A percentile compares a stretch with the other conserved stretches of the same genome.
Evolutionary conservation across 23 tunicate genomes (phyloP).

Genomic region (Pegea sp.): DNA sequence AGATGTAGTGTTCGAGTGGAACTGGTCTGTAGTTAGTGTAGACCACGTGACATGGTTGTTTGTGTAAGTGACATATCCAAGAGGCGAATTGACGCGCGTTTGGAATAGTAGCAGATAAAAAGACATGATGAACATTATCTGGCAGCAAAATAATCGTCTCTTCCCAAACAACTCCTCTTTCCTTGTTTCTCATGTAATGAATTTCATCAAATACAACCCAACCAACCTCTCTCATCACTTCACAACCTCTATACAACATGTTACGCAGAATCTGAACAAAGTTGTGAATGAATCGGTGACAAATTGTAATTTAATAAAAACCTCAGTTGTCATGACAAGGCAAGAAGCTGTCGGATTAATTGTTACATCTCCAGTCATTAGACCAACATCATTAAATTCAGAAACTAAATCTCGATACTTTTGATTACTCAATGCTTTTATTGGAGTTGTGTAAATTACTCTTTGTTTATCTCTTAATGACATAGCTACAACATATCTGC

Average conservation of each 20-base stretch:
- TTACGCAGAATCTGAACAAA: conserved; percentile 42
- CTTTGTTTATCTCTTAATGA: conserved; percentile 73
- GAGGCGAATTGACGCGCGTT: conserved; percentile 91
- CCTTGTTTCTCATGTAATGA: conserved; percentile 94
- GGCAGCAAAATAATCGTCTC: conserved; percentile 87
- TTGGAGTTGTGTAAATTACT: conserved; percentile 92
- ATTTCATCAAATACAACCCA: conserved; percentile 97
- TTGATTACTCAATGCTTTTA: conserved; percentile 81
- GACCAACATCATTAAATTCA: conserved; percentile 83
- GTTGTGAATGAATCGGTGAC: neutral
- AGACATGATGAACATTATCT: conserved; percentile 88
- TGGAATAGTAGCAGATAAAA: conserved; percentile 85
- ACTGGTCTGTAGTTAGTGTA: conserved; percentile 90
- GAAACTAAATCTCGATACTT: conserved; percentile 72
- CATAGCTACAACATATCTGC: conserved; percentile 75
- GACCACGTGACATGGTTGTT: conserved; percentile 93
- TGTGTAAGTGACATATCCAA: conserved; percentile 91
- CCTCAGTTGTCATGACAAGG: conserved; percentile 93
- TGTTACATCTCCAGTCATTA: conserved; percentile 96
- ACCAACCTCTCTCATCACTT: conserved; percentile 86
- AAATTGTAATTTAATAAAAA: conserved; percentile 1
- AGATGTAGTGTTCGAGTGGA: conserved; percentile 86
- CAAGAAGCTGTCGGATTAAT: conserved; percentile 92
- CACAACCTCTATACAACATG: conserved; percentile 87
- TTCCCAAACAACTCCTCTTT: conserved; percentile 93